These are phyloP conservation scores for Litoditis marina DNA, from an alignment of 2,888 invertebrate species.

Conservation along the genomic window DNA sequence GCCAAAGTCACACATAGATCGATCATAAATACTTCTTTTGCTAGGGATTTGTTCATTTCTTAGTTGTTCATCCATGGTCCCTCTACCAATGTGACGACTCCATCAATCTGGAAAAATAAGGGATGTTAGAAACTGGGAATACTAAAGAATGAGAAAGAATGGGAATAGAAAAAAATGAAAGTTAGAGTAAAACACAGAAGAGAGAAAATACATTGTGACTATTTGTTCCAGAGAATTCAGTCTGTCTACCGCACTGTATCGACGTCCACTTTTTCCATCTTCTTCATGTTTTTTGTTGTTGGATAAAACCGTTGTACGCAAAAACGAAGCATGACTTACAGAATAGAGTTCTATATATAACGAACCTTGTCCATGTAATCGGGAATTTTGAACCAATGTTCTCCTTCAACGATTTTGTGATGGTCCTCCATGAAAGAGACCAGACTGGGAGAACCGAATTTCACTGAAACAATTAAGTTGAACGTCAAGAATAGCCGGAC, in stretches of 20 bases:
- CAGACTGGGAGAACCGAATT: constrained; percentile 17
- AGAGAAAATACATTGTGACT: no score
- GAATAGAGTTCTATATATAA: neutral
- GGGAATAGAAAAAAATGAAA: neutral
- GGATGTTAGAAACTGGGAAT: no score
- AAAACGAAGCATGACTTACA: no score
- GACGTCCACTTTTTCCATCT: no score
- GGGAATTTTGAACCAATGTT: constrained; percentile 33
- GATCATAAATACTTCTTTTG: neutral
- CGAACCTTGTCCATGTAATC: constrained; percentile 14
- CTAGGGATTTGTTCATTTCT: neutral
- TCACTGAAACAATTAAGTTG: constrained; percentile 8
- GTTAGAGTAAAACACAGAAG: neutral
- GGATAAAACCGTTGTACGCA: no score
- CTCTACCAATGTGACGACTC: constrained; percentile 7
- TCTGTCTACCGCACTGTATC: no score
- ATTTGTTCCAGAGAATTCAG: no score
- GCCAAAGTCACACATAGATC: neutral
- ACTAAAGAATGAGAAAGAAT: neutral
- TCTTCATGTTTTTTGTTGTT: no score
- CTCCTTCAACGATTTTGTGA: constrained; percentile 37
- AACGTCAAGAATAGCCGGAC: no score
- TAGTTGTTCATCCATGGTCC: constrained; percentile 18
- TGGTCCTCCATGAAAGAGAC: constrained; percentile 19
- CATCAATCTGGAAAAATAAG: constrained; percentile 8